Evolutionary conservation across 2,888 invertebrate species (phyloP).

Genomic region (Taenaris catops): DNA sequence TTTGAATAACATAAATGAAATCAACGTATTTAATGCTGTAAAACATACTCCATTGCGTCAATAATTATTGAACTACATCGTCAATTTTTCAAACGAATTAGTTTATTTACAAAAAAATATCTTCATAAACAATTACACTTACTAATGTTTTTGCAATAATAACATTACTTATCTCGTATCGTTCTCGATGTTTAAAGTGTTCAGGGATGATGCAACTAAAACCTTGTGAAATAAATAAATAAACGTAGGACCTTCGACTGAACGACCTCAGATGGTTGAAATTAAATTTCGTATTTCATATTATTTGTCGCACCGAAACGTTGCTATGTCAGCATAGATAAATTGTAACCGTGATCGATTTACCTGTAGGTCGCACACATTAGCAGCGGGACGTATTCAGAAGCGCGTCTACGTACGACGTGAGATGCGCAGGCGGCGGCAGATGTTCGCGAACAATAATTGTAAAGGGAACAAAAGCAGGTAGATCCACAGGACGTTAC

Average conservation of each 20-base stretch:
- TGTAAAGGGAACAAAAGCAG: conserved; percentile 72
- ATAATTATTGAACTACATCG: too few relatives aligned
- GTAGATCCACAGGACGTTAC: conserved; percentile 53
- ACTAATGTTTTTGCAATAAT: conserved; percentile 3
- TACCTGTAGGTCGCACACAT: conserved; percentile 18
- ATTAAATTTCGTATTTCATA: conserved; percentile 17
- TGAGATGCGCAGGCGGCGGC: conserved; percentile 58
- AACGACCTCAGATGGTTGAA: conserved; percentile 24
- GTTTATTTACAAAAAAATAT: too few relatives aligned
- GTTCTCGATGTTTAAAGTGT: conserved; percentile 20
- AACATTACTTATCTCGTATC: conserved; percentile 16
- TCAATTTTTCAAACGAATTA: too few relatives aligned
- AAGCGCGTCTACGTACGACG: conserved; percentile 29
- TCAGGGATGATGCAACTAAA: conserved; percentile 28
- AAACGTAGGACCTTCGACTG: conserved; percentile 26
- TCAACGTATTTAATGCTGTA: too few relatives aligned
- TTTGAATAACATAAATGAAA: too few relatives aligned
- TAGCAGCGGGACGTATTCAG: conserved; percentile 30
- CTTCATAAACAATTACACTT: too few relatives aligned
- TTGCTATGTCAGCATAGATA: conserved; percentile 3
- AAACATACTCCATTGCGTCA: too few relatives aligned
- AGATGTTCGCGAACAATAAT: conserved; percentile 68
- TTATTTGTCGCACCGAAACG: background rate
- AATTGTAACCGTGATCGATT: conserved; percentile 17
- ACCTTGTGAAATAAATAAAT: conserved; percentile 28